Base-by-base conservation (phyloP, 2,888 invertebrate genomes). In the Eupithecia tripunctaria region DNA sequence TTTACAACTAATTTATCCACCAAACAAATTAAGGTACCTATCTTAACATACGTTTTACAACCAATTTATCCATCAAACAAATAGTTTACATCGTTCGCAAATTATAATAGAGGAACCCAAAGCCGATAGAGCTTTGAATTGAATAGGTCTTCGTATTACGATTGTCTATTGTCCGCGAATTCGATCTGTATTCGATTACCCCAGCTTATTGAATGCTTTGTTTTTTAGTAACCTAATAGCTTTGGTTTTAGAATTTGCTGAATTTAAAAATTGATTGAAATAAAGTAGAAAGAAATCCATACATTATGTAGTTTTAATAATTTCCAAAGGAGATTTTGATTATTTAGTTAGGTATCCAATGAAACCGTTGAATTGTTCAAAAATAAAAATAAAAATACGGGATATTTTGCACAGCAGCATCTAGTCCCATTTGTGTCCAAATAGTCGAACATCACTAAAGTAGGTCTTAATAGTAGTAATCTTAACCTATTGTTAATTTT, bases 161-260 rank as follows among this genome's bases (percentile, higher is more conserved):
- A 76, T 81, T 77, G 80, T 67, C 71, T 67, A 80, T 86, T 85
- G 86, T 85, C 83, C 84, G 79, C 76, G 80, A 84, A 81, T 83
- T 83, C 80, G 81, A 81, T 83, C 80, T 81, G 81, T 82, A 81
- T 82, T 80, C 81, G 80, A 81, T 81, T 81, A 80, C 78, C 29
- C 27, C 69, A 72, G 47, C 69, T 72, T 73, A 75, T 76, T n/a
- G 72, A 71, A 73, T 63, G 73, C 70, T 69, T 71, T 74, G 76
- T 77, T 78, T 78, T 79, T 79, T 78, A 70, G 75, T 71, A 78
- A 78, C 71, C 59, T 74, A 67, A 77, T 74, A 68, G 56, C 60
- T 60, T 10, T 29, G 65, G 36, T 62, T 47, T 32, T 56, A 21
- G 51, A 51, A 67, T 71, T 43, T 51, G 65, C 27, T 62, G 68